Evolutionary conservation across 2,797 vertebrate species (phyloP).

Genomic region (Chloroceryle amazona): DNA sequence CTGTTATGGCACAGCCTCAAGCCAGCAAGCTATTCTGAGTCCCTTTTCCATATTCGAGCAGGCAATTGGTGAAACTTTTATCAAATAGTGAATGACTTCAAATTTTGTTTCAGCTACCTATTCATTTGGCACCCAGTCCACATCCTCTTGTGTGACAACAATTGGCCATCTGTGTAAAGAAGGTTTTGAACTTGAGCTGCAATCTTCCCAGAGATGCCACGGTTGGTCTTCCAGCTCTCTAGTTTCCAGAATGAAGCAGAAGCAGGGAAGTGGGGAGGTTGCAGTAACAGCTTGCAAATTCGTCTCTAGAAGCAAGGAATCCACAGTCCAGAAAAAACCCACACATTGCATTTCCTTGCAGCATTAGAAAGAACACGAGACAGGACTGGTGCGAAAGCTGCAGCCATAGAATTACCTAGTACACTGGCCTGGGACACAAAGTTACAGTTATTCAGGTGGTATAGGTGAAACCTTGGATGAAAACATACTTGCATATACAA

Average conservation of each 20-base stretch:
- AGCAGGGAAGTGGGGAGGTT: neutral
- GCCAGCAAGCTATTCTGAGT: accelerated
- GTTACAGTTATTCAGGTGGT: neutral
- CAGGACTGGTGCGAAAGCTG: neutral
- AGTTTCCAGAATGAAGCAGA: neutral
- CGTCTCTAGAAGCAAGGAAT: neutral
- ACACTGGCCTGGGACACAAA: neutral
- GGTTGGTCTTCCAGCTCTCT: neutral
- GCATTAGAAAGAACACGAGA: neutral
- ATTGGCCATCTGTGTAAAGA: neutral
- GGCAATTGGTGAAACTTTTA: neutral
- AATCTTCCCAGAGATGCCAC: neutral
- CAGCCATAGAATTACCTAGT: neutral
- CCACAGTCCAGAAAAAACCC: neutral
- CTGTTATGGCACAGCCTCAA: neutral
- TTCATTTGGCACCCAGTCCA: neutral
- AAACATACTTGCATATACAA: neutral
- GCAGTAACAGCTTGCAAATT: neutral
- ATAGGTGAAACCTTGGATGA: neutral
- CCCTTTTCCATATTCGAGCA: neutral
- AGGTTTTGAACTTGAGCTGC: neutral
- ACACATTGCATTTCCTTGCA: neutral
- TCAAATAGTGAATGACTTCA: neutral
- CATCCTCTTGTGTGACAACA: neutral
- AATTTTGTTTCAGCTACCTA: neutral